phyloP scores from a whole-genome alignment of 2,888 invertebrate species.

The Cactoblastis cactorum region DNA sequence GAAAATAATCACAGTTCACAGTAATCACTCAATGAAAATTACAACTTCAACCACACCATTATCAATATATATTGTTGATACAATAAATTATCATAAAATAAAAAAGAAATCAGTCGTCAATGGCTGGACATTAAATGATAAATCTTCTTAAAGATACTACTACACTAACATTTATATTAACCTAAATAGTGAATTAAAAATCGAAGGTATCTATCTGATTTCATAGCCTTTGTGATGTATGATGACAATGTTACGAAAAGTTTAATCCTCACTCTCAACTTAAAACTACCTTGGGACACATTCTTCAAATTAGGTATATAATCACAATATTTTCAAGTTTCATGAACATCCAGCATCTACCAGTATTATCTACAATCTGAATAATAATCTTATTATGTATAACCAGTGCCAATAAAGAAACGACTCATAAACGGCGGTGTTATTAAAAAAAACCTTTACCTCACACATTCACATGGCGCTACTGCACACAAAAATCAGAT shows the following conservation, averaged over 20 bases:
- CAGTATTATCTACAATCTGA: no score
- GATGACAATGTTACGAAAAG: not conserved
- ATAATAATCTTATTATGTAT: no score
- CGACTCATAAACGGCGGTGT: no score
- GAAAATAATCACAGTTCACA: conserved; percentile 35
- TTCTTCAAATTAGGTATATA: not conserved
- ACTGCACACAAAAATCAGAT: no score
- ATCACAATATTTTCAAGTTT: not conserved
- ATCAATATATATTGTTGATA: not conserved
- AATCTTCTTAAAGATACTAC: not conserved
- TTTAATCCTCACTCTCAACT: not conserved
- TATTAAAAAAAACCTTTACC: no score
- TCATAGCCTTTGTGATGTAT: conserved; percentile 5
- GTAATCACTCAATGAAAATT: conserved; percentile 22
- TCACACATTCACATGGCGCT: no score
- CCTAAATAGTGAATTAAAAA: not conserved
- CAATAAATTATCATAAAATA: conserved; percentile 24
- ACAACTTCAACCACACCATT: not conserved
- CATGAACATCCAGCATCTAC: no score
- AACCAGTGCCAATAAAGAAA: no score
- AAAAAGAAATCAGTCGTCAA: conserved; percentile 45
- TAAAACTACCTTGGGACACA: not conserved
- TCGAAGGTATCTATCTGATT: not conserved
- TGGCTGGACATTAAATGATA: conserved; percentile 30
- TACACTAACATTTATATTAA: conserved; percentile 1